Conservation (phyloP, 2,113 vertebrate genomes). For the Lophius piscatorius region DNA sequence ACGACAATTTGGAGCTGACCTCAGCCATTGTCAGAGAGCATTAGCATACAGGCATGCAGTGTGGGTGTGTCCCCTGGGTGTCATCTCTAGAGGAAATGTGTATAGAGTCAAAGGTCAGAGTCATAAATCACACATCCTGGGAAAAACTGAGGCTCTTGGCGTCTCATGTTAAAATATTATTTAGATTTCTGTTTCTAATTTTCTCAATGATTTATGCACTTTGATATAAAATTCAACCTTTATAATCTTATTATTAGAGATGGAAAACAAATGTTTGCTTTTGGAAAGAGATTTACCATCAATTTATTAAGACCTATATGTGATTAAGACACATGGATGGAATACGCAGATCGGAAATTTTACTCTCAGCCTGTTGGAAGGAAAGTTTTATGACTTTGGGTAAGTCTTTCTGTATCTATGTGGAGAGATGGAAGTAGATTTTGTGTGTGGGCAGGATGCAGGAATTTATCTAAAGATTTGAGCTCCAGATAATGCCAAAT, state of each 20-base stretch:
- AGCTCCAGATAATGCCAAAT: too few relatives aligned
- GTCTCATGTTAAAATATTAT: slow-evolving; percentile 16
- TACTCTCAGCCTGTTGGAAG: background rate
- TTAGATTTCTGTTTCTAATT: slow-evolving; percentile 54
- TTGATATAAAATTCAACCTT: slow-evolving; percentile 45
- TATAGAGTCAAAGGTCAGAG: slow-evolving; percentile 24
- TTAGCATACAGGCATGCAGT: too few relatives aligned
- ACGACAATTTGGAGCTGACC: slow-evolving; percentile 2
- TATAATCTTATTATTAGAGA: slow-evolving; percentile 44
- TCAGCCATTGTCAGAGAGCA: too few relatives aligned
- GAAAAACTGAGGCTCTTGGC: slow-evolving; percentile 18
- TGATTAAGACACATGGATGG: slow-evolving; percentile 3
- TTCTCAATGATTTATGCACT: slow-evolving; percentile 34
- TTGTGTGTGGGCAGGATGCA: slow-evolving; percentile 4
- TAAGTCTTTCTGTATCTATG: background rate
- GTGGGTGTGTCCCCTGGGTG: too few relatives aligned
- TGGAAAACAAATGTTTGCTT: slow-evolving; percentile 57
- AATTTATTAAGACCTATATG: slow-evolving; percentile 2
- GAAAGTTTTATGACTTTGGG: background rate
- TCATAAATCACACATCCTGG: slow-evolving; percentile 44
- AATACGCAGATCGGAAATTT: slow-evolving; percentile 1
- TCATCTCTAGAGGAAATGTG: background rate
- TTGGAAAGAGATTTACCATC: slow-evolving; percentile 12
- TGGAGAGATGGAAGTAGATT: background rate
- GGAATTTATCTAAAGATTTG: too few relatives aligned